These are phyloP conservation scores for Bubalus kerabau DNA, from an alignment of 2,113 vertebrate genomes.

Conservation along the genomic window DNA sequence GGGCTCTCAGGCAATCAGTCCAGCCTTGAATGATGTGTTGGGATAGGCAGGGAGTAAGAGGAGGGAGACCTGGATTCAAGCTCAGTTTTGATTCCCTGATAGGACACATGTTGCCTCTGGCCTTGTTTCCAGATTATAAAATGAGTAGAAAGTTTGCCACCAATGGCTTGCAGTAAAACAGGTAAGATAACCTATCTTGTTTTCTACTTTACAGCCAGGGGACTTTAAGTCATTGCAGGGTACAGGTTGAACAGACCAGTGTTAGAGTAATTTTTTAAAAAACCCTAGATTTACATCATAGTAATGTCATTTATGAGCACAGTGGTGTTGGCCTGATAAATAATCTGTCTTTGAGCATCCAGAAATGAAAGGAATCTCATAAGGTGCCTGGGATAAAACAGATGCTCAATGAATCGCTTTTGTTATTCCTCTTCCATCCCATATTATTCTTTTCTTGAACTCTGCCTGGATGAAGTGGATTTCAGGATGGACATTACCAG, in stretches of 20 bases:
- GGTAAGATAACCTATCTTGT: background rate
- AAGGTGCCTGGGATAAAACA: background rate
- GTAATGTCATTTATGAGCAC: background rate
- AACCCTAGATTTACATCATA: background rate
- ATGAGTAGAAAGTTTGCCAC: background rate
- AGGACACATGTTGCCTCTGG: background rate
- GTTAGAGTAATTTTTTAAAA: background rate
- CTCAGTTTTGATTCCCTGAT: background rate
- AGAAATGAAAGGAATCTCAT: background rate
- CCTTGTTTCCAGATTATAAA: slow-evolving; percentile 19
- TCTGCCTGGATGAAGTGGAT: background rate
- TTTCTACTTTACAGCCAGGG: background rate
- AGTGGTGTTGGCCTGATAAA: background rate
- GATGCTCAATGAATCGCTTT: background rate
- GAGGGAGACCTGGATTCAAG: background rate
- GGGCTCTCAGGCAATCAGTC: background rate
- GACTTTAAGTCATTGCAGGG: background rate
- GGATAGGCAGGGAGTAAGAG: background rate
- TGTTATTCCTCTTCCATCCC: background rate
- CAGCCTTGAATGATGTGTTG: background rate
- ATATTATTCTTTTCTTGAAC: slow-evolving; percentile 26
- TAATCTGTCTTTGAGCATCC: background rate
- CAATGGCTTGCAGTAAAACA: background rate
- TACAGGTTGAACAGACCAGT: background rate
- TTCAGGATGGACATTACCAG: background rate